A percentile compares a stretch with the other conserved stretches of the same genome.
Conservation (phyloP, 1,140 invertebrate species). For the Zaprionus ghesquierei region DNA sequence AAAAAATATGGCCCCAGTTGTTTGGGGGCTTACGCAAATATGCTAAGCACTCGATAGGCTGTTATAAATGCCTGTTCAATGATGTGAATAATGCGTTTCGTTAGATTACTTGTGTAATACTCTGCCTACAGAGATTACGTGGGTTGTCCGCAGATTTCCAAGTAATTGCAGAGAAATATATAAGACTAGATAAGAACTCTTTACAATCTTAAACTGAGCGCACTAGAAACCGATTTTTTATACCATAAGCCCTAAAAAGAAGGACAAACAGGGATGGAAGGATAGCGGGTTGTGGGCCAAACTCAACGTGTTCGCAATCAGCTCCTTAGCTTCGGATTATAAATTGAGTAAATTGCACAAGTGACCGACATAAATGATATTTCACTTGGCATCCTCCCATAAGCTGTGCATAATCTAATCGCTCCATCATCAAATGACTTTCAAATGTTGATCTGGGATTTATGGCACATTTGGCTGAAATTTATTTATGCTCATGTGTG, state of each 20-base stretch:
- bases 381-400: background rate
- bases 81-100: too few relatives aligned
- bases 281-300: background rate
- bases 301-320: background rate
- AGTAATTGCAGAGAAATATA: too few relatives aligned
- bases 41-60: too few relatives aligned
- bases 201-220: too few relatives aligned
- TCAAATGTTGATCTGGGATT: conserved; percentile 14
- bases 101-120: too few relatives aligned
- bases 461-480: conserved; percentile 28
- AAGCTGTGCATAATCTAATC: conserved; percentile 4
- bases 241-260: background rate
- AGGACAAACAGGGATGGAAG: background rate
- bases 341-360: background rate
- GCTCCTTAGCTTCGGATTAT: background rate
- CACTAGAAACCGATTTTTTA: too few relatives aligned
- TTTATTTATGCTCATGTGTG: conserved; percentile 39
- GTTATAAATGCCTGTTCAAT: too few relatives aligned
- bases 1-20: too few relatives aligned
- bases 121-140: too few relatives aligned
- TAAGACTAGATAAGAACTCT: too few relatives aligned
- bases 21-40: too few relatives aligned
- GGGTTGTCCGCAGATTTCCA: too few relatives aligned
- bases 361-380: conserved; percentile 1
- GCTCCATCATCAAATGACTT: conserved; percentile 7